phyloP scores from a whole-genome alignment of 2,113 vertebrate genomes.

The Lanius collurio region DNA sequence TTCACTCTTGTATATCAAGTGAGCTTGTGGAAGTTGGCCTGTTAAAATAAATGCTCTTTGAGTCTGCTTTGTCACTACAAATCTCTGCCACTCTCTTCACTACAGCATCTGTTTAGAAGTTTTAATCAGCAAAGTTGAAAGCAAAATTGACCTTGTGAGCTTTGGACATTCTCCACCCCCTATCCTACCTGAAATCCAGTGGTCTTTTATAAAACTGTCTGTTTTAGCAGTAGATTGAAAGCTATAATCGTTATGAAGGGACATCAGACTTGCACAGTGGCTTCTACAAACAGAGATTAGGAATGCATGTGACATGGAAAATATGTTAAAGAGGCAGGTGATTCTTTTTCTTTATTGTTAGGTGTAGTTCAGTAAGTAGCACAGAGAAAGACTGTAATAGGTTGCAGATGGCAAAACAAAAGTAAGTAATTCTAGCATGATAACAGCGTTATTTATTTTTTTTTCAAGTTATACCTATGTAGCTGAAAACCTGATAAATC shows the following conservation, averaged over 20 bases:
- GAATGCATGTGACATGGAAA: background rate
- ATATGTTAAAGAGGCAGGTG: background rate
- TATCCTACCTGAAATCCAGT: background rate
- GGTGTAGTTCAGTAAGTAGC: background rate
- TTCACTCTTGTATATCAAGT: background rate
- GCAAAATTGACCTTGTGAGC: background rate
- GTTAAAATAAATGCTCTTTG: background rate
- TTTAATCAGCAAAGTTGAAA: background rate
- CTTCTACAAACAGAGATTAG: background rate
- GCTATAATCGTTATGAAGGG: background rate
- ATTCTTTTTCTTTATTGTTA: background rate
- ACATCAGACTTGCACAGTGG: background rate
- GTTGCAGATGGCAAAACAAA: background rate
- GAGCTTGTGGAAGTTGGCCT: background rate
- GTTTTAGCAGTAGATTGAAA: background rate
- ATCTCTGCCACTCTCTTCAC: background rate
- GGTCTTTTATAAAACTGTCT: background rate
- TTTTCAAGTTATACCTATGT: background rate
- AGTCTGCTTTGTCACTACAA: background rate
- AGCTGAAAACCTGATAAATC: background rate
- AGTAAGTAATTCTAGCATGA: background rate
- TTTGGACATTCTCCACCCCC: background rate
- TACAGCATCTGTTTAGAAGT: background rate
- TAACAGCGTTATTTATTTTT: background rate
- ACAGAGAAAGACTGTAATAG: background rate